Evolutionary conservation across 2,888 invertebrate species (phyloP), one percentile per base, ranked within the genome.

Genomic region (Rhamnusium bicolor): DNA sequence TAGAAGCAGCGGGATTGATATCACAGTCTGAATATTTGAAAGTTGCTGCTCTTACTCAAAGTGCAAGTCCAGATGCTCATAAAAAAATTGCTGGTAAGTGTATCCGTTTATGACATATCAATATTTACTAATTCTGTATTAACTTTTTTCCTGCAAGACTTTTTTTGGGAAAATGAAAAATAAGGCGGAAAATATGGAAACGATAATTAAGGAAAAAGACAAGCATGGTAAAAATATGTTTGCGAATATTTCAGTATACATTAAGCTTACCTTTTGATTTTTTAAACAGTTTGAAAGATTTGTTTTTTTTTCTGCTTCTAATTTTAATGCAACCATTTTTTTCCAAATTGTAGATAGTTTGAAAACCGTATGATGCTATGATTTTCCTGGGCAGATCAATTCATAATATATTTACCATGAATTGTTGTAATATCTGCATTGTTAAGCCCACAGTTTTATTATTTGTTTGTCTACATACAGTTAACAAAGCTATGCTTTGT

Each of bases 161-260:
- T 98, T 91, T n/a, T 95, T 98, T 87, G 97, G 96, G 79, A 97
- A 97, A 85, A 97, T 98, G 79, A 98, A 98, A 92, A 98, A 98
- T 90, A 98, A 96, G 88, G 96, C 97, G 0, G 96, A 95, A 73
- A 96, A 96, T 89, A 93, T 97, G 93, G 96, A 97, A 88, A 91
- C 96, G 86, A 94, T 95, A 77, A 91, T 97, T 77, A 97, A 96
- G 89, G 96, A 97, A 86, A 96, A 96, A 90, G 96, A 96, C 87
- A 96, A 95, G 87, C 96, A 97, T 88, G 96, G 96, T 92, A 88
- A 85, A 74, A 63, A 40, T 40, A 71, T 51, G 29, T 70, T 49
- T 74, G 74, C n/a, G 24, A 27, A n/a, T n/a, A 24, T 32, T 58
- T 58, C n/a, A 12, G 6, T 21, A 40, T 14, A n/a, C n/a, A n/a